phyloP scores from a whole-genome alignment of 2,113 vertebrate species.

The Tamias sibiricus region DNA sequence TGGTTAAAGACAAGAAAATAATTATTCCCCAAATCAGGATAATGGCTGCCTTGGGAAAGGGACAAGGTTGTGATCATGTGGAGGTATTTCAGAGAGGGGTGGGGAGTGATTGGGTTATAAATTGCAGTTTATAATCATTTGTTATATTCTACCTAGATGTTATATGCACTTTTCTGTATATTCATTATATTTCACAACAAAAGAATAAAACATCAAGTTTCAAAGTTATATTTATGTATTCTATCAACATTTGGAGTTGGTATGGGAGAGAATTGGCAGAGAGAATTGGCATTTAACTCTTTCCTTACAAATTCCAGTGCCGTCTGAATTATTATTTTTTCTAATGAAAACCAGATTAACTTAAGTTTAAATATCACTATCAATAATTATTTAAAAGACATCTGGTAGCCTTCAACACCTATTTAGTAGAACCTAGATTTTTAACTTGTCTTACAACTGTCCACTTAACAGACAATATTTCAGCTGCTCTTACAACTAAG shows the following conservation, averaged over 20 bases:
- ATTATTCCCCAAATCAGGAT: neutral
- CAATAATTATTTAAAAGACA: neutral
- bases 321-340: neutral
- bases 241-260: neutral
- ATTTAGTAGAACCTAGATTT: neutral
- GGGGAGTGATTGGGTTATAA: neutral
- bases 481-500: neutral
- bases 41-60: neutral
- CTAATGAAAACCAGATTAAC: neutral
- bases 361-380: neutral
- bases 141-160: neutral
- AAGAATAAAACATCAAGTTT: conserved; percentile 33
- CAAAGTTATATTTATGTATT: neutral
- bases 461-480: neutral
- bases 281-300: conserved; percentile 3
- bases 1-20: neutral
- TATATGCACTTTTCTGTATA: neutral
- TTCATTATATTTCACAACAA: conserved; percentile 28
- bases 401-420: neutral
- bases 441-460: neutral
- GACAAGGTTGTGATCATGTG: neutral
- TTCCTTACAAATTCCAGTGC: neutral
- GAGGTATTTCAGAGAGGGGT: neutral
- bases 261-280: neutral
- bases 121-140: neutral